Evolutionary conservation across 2,888 invertebrate species (phyloP).

Genomic region (Apodemia duryi): DNA sequence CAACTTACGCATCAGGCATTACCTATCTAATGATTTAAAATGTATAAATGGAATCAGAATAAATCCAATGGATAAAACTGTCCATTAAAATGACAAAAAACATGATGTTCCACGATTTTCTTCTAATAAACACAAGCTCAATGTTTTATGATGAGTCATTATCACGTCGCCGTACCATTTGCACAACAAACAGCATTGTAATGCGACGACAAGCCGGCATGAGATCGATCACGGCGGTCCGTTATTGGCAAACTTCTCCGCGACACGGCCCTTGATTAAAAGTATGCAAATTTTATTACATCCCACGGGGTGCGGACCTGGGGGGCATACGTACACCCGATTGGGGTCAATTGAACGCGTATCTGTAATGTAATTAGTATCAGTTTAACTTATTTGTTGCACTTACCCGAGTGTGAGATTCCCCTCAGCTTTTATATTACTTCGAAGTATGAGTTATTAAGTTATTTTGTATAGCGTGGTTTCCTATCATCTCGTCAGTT

Average conservation of each 20-base stretch:
- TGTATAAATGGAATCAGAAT: background rate
- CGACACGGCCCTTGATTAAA: conserved; percentile 80
- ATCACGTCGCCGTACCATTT: conserved; percentile 33
- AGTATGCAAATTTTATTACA: conserved; percentile 81
- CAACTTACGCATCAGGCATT: too few relatives aligned
- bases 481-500: background rate
- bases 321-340: conserved; percentile 44
- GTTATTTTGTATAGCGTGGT: background rate
- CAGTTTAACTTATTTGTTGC: conserved; percentile 32
- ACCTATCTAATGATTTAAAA: too few relatives aligned
- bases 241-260: conserved; percentile 80
- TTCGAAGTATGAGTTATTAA: background rate
- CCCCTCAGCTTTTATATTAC: background rate
- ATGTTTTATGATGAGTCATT: conserved; percentile 30
- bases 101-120: background rate
- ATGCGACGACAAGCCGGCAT: conserved; percentile 60
- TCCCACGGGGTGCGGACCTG: conserved; percentile 53
- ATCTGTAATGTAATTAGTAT: conserved; percentile 41
- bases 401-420: conserved; percentile 16
- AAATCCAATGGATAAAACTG: background rate
- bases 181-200: conserved; percentile 49
- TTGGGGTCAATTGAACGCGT: conserved; percentile 42
- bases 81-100: background rate
- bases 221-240: conserved; percentile 72
- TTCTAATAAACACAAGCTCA: conserved; percentile 3